Base-by-base conservation (phyloP, 2,888 invertebrate genomes). In the Endotricha flammealis region DNA sequence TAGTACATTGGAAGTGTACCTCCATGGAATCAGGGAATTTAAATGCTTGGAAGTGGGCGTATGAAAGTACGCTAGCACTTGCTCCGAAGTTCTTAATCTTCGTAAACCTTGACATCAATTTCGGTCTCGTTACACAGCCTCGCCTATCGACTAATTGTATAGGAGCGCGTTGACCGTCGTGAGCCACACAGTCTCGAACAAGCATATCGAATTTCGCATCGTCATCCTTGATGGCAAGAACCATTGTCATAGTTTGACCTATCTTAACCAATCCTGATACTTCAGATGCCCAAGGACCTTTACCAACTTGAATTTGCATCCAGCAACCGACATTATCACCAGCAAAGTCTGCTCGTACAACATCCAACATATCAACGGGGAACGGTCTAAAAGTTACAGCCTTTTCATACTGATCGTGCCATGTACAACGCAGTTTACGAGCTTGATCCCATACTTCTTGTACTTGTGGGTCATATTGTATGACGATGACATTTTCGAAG, bases 401-500 rank as follows among this genome's bases (percentile, higher is more conserved):
- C 67, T 97, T 97, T 78, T 97, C 97, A 60, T 97, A 97, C 56
- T 96, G 93, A 70, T 97, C 96, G 64, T 97, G 96, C 97, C 97
- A 97, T 0, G 96, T 96, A 77, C 97, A 97, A 8, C 97, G 90
- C 12, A 97, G 71, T 69, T 96, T 96, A 34, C 97, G 88, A 0
- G 97, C 97, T 73, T 96, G 96, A 83, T 97, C 97, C 97, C 97
- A 97, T 1, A 96, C 95, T 81, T 97, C 97, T 77, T 97, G 96
- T 0, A 97, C 96, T 82, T 94, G 93, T 2, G 95, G 95, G 75
- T 97, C 97, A 62, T 96, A 97, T 65, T 96, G 97, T 39, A 97
- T 92, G 9, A 97, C 96, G 53, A 97, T 95, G 31, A 96, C 96
- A 59, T 97, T 97, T 81, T 97, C 97, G 56, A 97, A 96, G 73